Evolutionary conservation across 92 coral and sea anemone species (phyloP).

Genomic region (Porites lobata): DNA sequence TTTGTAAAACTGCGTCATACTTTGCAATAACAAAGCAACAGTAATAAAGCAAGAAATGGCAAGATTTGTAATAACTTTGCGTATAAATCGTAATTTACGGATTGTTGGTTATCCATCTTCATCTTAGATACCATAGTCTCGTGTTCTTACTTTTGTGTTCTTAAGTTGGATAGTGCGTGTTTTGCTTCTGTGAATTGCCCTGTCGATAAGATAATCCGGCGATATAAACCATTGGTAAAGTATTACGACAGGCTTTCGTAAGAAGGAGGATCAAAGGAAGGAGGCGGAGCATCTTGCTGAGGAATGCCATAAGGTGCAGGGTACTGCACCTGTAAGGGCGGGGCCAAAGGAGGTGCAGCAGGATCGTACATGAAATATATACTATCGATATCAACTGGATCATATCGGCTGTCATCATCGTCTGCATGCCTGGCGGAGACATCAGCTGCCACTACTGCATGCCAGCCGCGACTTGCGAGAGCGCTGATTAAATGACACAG

Average conservation of each 20-base stretch:
- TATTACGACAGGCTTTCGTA: background rate
- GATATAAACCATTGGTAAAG: too few relatives aligned
- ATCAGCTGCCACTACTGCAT: conserved; percentile 41
- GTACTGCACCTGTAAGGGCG: background rate
- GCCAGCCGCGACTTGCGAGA: conserved; percentile 48
- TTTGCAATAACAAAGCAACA: too few relatives aligned
- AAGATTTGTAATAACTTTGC: too few relatives aligned
- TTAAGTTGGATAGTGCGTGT: too few relatives aligned
- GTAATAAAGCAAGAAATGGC: too few relatives aligned
- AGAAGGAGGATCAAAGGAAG: background rate
- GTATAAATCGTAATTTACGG: too few relatives aligned
- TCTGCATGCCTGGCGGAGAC: conserved; percentile 68
- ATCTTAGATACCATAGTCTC: too few relatives aligned
- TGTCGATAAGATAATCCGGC: too few relatives aligned
- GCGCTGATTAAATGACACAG: conserved; percentile 51
- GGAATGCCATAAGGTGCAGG: conserved; percentile 13
- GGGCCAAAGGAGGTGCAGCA: conserved; percentile 5
- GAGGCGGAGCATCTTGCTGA: background rate
- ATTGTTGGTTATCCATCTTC: too few relatives aligned
- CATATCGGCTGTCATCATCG: conserved; percentile 52
- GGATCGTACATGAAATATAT: conserved; percentile 62
- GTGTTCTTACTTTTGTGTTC: too few relatives aligned
- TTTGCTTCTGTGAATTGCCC: too few relatives aligned
- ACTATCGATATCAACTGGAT: conserved; percentile 65
- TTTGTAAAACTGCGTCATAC: too few relatives aligned